Conservation (phyloP, 2,888 invertebrate species). For the Cephus pygmeus region DNA sequence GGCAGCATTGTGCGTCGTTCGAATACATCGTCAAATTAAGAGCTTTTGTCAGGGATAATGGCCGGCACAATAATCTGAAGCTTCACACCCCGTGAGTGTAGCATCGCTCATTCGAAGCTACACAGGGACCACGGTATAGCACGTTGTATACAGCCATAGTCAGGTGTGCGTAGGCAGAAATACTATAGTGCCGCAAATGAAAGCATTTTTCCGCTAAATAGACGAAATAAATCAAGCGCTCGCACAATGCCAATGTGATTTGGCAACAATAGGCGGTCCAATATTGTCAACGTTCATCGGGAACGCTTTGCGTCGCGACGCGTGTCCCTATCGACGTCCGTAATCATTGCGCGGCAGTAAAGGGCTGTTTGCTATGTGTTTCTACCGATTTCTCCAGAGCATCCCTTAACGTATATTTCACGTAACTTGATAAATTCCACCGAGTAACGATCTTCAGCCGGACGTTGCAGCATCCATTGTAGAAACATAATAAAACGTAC, state of each 20-base stretch:
- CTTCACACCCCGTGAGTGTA: background rate
- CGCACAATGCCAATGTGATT: conserved; percentile 41
- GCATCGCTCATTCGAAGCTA: background rate
- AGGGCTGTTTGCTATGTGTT: background rate
- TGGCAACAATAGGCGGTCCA: conserved; percentile 32
- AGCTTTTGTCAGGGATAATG: conserved; percentile 44
- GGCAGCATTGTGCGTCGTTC: conserved; percentile 35
- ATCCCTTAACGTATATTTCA: background rate
- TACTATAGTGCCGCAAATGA: conserved; percentile 35
- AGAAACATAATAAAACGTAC: background rate
- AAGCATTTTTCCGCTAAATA: conserved; percentile 51
- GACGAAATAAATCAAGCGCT: conserved; percentile 53
- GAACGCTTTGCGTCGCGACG: background rate
- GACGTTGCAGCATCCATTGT: background rate
- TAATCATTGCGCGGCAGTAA: background rate
- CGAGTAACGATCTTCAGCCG: background rate
- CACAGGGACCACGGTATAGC: background rate
- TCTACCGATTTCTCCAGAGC: background rate
- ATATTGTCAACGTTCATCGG: background rate
- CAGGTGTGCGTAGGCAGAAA: background rate
- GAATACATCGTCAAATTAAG: conserved; percentile 47
- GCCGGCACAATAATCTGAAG: background rate
- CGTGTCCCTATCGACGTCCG: background rate
- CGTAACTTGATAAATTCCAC: background rate
- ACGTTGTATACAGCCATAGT: background rate